These are phyloP conservation scores for Morpho deidamia DNA, from an alignment of 2,888 invertebrate genomes.

Conservation along the genomic window DNA sequence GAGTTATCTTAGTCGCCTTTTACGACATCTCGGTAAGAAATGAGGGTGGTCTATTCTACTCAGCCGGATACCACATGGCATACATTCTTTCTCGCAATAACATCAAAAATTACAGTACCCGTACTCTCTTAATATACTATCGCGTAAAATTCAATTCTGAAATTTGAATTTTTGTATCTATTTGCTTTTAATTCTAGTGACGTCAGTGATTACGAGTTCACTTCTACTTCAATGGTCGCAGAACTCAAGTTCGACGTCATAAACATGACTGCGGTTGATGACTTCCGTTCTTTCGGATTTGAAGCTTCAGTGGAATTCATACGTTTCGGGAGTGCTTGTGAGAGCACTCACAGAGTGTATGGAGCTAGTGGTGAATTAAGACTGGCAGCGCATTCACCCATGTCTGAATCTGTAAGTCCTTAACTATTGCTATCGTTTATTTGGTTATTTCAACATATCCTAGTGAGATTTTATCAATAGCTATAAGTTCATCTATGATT, in stretches of 20 bases:
- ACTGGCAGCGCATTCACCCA: constrained; percentile 70
- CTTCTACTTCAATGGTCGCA: constrained; percentile 85
- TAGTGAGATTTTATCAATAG: too few species aligned
- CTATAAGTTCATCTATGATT: too few species aligned
- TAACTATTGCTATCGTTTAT: too few species aligned
- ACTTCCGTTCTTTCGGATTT: constrained; percentile 90
- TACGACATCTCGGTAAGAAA: too few species aligned
- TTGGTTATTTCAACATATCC: too few species aligned
- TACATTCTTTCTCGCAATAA: too few species aligned
- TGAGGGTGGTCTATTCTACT: too few species aligned
- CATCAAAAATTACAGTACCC: too few species aligned
- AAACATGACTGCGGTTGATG: constrained; percentile 91
- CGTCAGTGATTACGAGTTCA: constrained; percentile 81
- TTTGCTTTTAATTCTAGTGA: constrained; percentile 40
- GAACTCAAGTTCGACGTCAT: constrained; percentile 89
- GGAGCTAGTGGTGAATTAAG: constrained; percentile 88
- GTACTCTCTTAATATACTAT: too few species aligned
- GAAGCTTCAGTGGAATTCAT: constrained; percentile 91
- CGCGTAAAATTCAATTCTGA: too few species aligned
- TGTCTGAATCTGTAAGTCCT: constrained; percentile 70
- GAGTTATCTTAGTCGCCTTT: too few species aligned
- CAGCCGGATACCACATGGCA: too few species aligned
- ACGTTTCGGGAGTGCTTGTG: constrained; percentile 83
- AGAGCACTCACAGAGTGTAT: constrained; percentile 82
- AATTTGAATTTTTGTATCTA: background rate